Percentiles rank a stretch among this genome's conserved stretches.
These are phyloP conservation scores for Perizoma flavofasciatum DNA, from an alignment of 2,888 invertebrate species.

Conservation along the genomic window DNA sequence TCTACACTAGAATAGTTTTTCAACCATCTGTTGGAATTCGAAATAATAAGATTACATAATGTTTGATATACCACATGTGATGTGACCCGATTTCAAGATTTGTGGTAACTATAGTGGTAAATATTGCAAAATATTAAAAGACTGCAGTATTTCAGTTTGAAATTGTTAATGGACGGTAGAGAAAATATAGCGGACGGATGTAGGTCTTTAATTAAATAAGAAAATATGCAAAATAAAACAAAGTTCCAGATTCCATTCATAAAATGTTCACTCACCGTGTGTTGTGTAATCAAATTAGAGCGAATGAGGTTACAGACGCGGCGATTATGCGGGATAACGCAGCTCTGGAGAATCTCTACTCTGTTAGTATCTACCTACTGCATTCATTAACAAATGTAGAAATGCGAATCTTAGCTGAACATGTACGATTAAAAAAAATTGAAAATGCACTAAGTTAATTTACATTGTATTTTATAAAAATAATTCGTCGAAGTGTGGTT, in stretches of 20 bases:
- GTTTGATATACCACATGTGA: slow-evolving; percentile 42
- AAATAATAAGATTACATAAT: slow-evolving; percentile 49
- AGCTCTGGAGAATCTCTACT: slow-evolving; percentile 46
- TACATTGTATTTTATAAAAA: no score
- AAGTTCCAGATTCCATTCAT: slow-evolving; percentile 66
- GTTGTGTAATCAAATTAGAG: slow-evolving; percentile 67
- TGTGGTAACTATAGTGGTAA: slow-evolving; percentile 26
- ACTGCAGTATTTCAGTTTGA: slow-evolving; percentile 49
- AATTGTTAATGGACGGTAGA: slow-evolving; percentile 48
- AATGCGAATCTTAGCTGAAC: no score
- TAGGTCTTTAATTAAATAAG: slow-evolving; percentile 66
- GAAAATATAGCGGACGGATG: slow-evolving; percentile 59
- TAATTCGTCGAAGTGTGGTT: no score
- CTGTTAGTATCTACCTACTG: slow-evolving; percentile 33
- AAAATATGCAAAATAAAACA: slow-evolving; percentile 59
- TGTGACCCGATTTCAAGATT: slow-evolving; percentile 47
- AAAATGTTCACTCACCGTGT: slow-evolving; percentile 58
- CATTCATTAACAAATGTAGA: slow-evolving; percentile 23
- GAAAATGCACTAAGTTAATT: no score
- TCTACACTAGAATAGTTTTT: slow-evolving; percentile 14
- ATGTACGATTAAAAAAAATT: no score
- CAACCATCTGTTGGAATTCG: slow-evolving; percentile 35
- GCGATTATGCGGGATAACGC: slow-evolving; percentile 51
- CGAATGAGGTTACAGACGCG: slow-evolving; percentile 59
- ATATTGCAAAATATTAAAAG: slow-evolving; percentile 47